phyloP scores from a whole-genome alignment of 2,888 invertebrate species.

The Caenorhabditis zanzibari region DNA sequence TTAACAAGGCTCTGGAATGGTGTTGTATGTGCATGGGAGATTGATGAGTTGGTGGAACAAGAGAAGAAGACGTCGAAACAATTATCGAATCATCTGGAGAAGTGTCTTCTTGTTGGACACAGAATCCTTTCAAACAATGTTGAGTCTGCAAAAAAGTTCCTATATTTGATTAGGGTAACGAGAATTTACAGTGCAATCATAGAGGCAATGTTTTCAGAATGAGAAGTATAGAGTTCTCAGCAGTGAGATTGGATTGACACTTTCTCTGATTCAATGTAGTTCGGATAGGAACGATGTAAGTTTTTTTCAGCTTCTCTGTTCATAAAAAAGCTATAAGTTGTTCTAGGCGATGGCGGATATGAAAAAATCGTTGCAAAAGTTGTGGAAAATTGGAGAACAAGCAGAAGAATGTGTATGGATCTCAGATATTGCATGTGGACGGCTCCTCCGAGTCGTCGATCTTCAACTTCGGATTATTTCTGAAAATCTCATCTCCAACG shows the following conservation, averaged over 20 bases:
- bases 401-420: slow-evolving; percentile 67
- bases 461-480: slow-evolving; percentile 37
- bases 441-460: slow-evolving; percentile 36
- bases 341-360: slow-evolving; percentile 58
- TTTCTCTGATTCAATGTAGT: slow-evolving; percentile 49
- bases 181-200: no score
- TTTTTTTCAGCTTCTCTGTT: background rate
- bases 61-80: slow-evolving; percentile 21
- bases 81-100: slow-evolving; percentile 27
- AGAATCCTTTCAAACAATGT: slow-evolving; percentile 29
- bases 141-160: slow-evolving; percentile 49
- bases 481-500: slow-evolving; percentile 24
- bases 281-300: slow-evolving; percentile 56
- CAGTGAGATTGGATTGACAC: slow-evolving; percentile 50
- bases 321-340: background rate
- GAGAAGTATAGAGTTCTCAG: slow-evolving; percentile 56
- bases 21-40: slow-evolving; percentile 53
- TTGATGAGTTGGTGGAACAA: slow-evolving; percentile 33
- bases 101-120: slow-evolving; percentile 39
- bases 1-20: slow-evolving; percentile 43
- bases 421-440: slow-evolving; percentile 50
- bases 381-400: slow-evolving; percentile 66
- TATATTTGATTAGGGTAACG: slow-evolving; percentile 36
- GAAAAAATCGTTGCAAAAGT: slow-evolving; percentile 61
- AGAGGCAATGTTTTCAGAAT: slow-evolving; percentile 6